These are phyloP conservation scores for Cinclus cinclus DNA, from an alignment of 2,113 vertebrate genomes.

Conservation along the genomic window DNA sequence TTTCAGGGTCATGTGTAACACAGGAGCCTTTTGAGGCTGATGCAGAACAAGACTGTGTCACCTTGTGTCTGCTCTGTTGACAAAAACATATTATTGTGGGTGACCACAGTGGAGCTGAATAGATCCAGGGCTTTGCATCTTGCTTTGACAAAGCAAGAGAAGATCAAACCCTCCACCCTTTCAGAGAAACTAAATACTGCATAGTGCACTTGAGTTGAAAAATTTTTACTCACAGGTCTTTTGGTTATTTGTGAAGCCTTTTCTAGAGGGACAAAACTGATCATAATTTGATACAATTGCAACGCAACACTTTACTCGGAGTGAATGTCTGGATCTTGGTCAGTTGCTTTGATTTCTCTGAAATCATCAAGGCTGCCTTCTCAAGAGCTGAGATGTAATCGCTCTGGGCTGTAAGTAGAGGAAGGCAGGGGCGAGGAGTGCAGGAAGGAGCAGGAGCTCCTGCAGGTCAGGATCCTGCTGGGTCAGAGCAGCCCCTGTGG, in stretches of 20 bases:
- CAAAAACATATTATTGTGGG: not conserved
- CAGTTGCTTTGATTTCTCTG: conserved; percentile 10
- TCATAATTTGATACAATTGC: not conserved
- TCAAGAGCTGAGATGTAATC: not conserved
- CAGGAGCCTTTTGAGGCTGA: not conserved
- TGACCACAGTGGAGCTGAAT: not conserved
- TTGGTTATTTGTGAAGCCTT: not conserved
- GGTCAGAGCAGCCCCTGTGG: not conserved
- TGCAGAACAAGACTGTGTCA: not conserved
- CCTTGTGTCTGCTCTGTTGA: not conserved
- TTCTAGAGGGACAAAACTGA: not conserved
- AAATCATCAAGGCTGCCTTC: not conserved
- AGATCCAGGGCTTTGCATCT: not conserved
- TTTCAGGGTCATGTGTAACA: not conserved
- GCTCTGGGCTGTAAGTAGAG: not conserved
- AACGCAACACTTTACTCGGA: not conserved
- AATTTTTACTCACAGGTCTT: not conserved
- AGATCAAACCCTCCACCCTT: not conserved
- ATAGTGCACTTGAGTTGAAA: not conserved
- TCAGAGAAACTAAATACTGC: not conserved
- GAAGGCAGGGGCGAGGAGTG: not conserved
- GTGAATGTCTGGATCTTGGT: not conserved
- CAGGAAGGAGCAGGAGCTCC: not conserved
- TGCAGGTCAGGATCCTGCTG: not conserved
- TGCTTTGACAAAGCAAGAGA: not conserved